Evolutionary conservation across 2,113 vertebrate species (phyloP).

Genomic region (Dermatemys mawii): DNA sequence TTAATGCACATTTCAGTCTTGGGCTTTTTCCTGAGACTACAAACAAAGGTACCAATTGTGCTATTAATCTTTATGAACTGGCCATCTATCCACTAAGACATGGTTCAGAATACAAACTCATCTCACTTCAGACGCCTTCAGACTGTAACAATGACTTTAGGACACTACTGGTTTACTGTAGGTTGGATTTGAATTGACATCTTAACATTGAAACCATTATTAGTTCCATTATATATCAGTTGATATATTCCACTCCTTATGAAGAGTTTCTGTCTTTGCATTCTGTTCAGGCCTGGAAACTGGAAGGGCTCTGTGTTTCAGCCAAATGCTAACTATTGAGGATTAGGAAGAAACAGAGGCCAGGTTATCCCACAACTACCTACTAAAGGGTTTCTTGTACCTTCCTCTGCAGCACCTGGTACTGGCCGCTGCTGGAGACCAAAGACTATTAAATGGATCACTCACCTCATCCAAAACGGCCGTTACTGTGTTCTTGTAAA

Average conservation of each 20-base stretch:
- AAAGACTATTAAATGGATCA: background rate
- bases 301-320: background rate
- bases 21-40: background rate
- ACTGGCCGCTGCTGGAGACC: background rate
- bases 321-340: fast-evolving
- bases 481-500: background rate
- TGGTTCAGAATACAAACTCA: background rate
- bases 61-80: background rate
- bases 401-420: fast-evolving
- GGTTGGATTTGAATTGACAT: background rate
- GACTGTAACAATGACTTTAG: background rate
- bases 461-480: background rate
- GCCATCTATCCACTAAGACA: too few relatives aligned
- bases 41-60: background rate
- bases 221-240: background rate
- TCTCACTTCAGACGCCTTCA: background rate
- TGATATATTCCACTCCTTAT: fast-evolving
- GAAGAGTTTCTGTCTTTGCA: background rate
- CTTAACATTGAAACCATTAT: background rate
- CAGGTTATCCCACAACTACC: background rate
- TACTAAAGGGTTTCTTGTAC: background rate
- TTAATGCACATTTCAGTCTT: background rate
- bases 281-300: background rate
- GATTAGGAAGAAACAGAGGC: background rate
- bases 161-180: background rate